phyloP scores from a whole-genome alignment of 2,888 invertebrate species.

The Conistra vaccinii region DNA sequence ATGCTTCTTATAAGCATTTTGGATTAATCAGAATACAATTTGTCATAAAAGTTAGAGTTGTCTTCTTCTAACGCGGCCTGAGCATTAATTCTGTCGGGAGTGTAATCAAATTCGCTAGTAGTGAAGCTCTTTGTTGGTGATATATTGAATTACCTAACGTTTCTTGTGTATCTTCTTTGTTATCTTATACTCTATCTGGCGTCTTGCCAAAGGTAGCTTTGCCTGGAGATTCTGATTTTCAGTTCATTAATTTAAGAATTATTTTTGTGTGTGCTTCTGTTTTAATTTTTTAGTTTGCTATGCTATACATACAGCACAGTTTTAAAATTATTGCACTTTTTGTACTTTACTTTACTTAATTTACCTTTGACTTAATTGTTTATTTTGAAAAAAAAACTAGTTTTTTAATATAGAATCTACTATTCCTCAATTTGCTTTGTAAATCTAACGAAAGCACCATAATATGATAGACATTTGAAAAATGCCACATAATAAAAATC shows the following conservation, averaged over 20 bases:
- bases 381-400: not conserved
- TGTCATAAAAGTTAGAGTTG: slow-evolving; percentile 61
- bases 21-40: slow-evolving; percentile 70
- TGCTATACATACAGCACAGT: not conserved
- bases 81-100: slow-evolving; percentile 50
- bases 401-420: not conserved
- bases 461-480: not conserved
- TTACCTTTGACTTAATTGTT: not conserved
- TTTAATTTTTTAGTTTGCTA: slow-evolving; percentile 9
- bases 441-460: not conserved
- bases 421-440: not conserved
- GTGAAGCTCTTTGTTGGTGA: slow-evolving; percentile 43
- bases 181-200: slow-evolving; percentile 43
- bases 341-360: not conserved
- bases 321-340: not conserved
- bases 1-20: slow-evolving; percentile 69
- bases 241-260: slow-evolving; percentile 46
- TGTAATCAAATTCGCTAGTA: slow-evolving; percentile 51
- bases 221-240: slow-evolving; percentile 39
- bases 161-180: slow-evolving; percentile 50
- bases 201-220: slow-evolving; percentile 43
- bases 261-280: not conserved
- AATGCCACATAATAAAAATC: rapidly evolving
- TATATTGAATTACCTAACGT: slow-evolving; percentile 43
- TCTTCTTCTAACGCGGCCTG: slow-evolving; percentile 26